These are phyloP conservation scores for Syrrhaptes paradoxus DNA, from an alignment of 2,113 vertebrate genomes.

Conservation along the genomic window DNA sequence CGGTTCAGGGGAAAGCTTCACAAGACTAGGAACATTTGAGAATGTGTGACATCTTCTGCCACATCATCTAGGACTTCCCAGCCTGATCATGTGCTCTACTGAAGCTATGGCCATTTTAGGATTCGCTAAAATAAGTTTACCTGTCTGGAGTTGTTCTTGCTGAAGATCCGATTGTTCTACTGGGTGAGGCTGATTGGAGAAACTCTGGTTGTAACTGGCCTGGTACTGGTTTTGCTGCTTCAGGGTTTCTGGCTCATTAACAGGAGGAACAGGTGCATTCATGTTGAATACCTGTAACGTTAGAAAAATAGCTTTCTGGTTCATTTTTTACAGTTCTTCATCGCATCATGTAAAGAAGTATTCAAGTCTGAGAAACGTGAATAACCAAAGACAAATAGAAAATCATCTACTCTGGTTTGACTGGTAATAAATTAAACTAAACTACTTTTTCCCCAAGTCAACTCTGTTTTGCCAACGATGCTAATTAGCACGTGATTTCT, in stretches of 20 bases:
- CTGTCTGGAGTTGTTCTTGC: constrained; percentile 93
- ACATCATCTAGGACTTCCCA: not conserved
- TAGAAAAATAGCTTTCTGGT: not conserved
- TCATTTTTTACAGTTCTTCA: not conserved
- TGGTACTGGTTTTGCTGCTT: constrained; percentile 92
- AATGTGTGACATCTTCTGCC: not conserved
- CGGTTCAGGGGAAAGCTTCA: not conserved
- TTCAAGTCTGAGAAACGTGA: not conserved
- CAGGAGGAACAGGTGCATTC: constrained; percentile 93
- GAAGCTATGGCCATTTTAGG: not conserved
- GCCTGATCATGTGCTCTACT: not conserved
- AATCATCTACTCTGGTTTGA: too few relatives aligned
- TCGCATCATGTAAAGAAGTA: not conserved
- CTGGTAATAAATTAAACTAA: too few relatives aligned
- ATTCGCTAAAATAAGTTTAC: constrained; percentile 66
- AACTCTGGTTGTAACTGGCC: constrained; percentile 88
- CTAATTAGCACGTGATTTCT: too few relatives aligned
- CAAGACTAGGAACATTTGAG: not conserved
- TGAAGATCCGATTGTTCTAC: constrained; percentile 92
- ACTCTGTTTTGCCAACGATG: too few relatives aligned
- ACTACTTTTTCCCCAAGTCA: too few relatives aligned
- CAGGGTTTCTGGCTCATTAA: constrained; percentile 88
- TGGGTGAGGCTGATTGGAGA: constrained; percentile 85
- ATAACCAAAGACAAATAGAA: not conserved
- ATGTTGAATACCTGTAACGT: constrained; percentile 91